phyloP scores from a whole-genome alignment of 1,140 invertebrate species.

The Dreissena rostriformis region DNA sequence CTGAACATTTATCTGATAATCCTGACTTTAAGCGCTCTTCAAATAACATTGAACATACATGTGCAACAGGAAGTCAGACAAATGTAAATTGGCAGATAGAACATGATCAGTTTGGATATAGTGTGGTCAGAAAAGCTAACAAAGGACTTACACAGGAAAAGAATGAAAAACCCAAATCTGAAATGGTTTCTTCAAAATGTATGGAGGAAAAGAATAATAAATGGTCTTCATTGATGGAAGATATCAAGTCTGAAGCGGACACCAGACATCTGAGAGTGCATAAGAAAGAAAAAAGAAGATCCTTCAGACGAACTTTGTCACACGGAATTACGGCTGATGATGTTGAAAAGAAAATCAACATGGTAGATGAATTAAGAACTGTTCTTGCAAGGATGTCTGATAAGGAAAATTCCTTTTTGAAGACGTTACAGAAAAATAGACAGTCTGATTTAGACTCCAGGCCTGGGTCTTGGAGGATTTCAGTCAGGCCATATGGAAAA shows the following conservation, averaged over 20 bases:
- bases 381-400: conserved; percentile 24
- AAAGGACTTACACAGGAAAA: not conserved
- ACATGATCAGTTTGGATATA: conserved; percentile 51
- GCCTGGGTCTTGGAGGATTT: conserved; percentile 30
- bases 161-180: not conserved
- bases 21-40: too few relatives aligned
- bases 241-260: not conserved
- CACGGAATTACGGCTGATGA: not conserved
- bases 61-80: too few relatives aligned
- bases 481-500: conserved; percentile 29
- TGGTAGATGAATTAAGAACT: conserved; percentile 35
- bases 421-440: conserved; percentile 19
- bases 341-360: not conserved
- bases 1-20: too few relatives aligned
- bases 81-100: not conserved
- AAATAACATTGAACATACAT: too few relatives aligned
- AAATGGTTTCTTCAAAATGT: too few relatives aligned
- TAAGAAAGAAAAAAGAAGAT: conserved; percentile 3
- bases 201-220: not conserved
- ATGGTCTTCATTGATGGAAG: not conserved
- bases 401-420: conserved; percentile 31
- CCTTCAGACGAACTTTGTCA: not conserved
- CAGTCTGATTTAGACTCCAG: conserved; percentile 23
- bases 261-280: not conserved
- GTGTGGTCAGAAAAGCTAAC: conserved; percentile 24